phyloP scores from a whole-genome alignment of 2,113 vertebrate genomes.

The Miniopterus natalensis region DNA sequence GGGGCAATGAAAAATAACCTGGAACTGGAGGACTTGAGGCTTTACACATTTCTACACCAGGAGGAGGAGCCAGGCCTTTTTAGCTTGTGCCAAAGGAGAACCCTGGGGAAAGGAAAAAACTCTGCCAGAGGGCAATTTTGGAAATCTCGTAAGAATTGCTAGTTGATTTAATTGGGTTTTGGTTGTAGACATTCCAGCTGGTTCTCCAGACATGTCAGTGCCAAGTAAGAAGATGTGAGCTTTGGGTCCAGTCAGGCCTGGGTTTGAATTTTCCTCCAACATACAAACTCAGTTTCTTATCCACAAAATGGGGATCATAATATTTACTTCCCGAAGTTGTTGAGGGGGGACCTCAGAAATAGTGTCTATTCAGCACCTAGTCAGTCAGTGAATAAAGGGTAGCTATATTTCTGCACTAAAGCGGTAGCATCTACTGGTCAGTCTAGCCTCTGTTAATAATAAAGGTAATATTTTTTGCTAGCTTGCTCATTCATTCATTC shows the following conservation, averaged over 20 bases:
- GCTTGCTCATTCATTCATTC: not conserved
- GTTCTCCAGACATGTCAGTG: not conserved
- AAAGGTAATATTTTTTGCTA: not conserved
- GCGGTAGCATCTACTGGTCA: not conserved
- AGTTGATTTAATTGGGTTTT: not conserved
- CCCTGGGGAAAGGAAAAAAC: not conserved
- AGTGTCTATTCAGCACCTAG: not conserved
- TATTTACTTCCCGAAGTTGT: not conserved
- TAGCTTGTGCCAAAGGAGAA: constrained; percentile 47
- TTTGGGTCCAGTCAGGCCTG: not conserved
- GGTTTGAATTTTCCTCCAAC: not conserved
- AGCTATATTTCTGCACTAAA: not conserved
- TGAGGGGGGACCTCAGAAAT: not conserved
- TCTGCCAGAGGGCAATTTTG: constrained; percentile 4
- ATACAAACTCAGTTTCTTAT: constrained; percentile 31
- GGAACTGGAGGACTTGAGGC: constrained; percentile 40
- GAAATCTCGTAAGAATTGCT: constrained; percentile 42
- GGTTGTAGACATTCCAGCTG: not conserved
- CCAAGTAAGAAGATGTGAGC: not conserved
- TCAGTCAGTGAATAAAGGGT: not conserved
- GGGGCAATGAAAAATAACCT: constrained; percentile 70
- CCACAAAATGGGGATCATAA: not conserved
- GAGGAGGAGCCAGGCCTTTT: not conserved
- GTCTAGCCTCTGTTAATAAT: not conserved
- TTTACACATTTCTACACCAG: constrained; percentile 44